Evolutionary conservation across 2,797 vertebrate species (phyloP).

Genomic region (Enteromius mattozi): DNA sequence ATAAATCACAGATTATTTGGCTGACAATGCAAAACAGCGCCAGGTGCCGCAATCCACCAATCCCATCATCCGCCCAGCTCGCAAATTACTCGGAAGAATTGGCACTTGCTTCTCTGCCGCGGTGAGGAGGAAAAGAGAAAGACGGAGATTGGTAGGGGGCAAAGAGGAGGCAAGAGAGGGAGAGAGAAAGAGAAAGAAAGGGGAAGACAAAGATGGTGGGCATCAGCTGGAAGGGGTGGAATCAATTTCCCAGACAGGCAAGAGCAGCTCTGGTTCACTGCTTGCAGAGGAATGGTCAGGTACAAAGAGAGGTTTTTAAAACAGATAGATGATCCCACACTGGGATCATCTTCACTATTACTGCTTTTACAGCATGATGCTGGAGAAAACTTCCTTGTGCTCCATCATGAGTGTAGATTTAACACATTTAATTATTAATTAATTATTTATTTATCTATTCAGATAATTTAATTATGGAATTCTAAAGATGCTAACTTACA

Average conservation of each 20-base stretch:
- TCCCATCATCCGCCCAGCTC: slow-evolving; percentile 55
- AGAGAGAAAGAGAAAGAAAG: not conserved
- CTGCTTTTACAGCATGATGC: not conserved
- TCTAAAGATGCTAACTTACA: not conserved
- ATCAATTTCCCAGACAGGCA: slow-evolving; percentile 46
- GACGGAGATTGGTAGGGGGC: slow-evolving; percentile 28
- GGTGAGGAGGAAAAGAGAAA: slow-evolving; percentile 16
- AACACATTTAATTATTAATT: not conserved
- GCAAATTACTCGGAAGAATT: slow-evolving; percentile 63
- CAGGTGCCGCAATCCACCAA: slow-evolving; percentile 57
- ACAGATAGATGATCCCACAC: slow-evolving; percentile 24
- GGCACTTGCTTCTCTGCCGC: slow-evolving; percentile 51
- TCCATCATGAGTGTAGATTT: not conserved
- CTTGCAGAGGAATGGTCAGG: slow-evolving; percentile 25
- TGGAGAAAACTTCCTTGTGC: not conserved
- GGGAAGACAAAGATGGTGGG: slow-evolving; percentile 24
- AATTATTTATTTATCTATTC: no score
- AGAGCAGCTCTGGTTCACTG: slow-evolving; percentile 24
- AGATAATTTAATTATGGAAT: not conserved
- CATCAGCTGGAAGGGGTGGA: slow-evolving; percentile 47
- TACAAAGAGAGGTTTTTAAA: slow-evolving; percentile 31
- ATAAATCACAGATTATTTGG: slow-evolving; percentile 65
- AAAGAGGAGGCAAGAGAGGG: slow-evolving; percentile 18
- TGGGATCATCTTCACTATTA: slow-evolving; percentile 13
- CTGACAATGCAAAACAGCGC: slow-evolving; percentile 66